Percentiles rank a stretch among this genome's conserved stretches.
Conservation (phyloP, 2,797 vertebrate species). For the Zalophus californianus region DNA sequence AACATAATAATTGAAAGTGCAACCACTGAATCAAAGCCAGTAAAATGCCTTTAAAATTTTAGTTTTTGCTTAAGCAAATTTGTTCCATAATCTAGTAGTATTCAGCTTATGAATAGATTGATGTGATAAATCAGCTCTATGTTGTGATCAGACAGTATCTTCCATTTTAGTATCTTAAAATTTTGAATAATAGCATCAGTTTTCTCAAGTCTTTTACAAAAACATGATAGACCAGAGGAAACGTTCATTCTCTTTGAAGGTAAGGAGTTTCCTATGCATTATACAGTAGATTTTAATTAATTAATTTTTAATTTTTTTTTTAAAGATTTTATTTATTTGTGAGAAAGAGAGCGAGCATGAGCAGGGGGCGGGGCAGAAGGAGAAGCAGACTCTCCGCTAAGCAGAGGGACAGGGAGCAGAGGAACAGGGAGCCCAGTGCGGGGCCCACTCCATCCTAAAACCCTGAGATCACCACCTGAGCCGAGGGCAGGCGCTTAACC, state of each 20-base stretch:
- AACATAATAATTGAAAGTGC: background rate
- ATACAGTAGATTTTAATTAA: background rate
- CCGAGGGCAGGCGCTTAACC: background rate
- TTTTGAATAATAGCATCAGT: background rate
- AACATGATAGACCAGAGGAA: background rate
- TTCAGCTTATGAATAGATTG: background rate
- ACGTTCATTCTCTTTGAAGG: background rate
- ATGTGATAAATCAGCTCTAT: background rate
- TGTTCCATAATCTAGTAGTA: background rate
- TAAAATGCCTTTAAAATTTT: constrained; percentile 7
- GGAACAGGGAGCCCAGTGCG: background rate
- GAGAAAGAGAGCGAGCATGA: background rate
- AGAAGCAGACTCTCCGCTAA: background rate
- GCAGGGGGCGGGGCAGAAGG: background rate
- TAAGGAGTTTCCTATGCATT: background rate
- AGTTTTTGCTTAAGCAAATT: constrained; percentile 28
- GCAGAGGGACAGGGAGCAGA: too few species aligned
- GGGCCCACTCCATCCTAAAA: background rate
- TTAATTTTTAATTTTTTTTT: background rate
- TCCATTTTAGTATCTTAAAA: constrained; percentile 39
- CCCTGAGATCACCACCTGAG: background rate
- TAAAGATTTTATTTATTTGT: background rate
- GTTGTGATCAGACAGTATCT: background rate
- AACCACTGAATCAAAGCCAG: constrained; percentile 15
- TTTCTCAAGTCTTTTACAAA: background rate